Percentiles rank a stretch among this genome's conserved stretches.
These are phyloP conservation scores for Bugula neritina DNA, from an alignment of 2,888 invertebrate species.

Conservation along the genomic window DNA sequence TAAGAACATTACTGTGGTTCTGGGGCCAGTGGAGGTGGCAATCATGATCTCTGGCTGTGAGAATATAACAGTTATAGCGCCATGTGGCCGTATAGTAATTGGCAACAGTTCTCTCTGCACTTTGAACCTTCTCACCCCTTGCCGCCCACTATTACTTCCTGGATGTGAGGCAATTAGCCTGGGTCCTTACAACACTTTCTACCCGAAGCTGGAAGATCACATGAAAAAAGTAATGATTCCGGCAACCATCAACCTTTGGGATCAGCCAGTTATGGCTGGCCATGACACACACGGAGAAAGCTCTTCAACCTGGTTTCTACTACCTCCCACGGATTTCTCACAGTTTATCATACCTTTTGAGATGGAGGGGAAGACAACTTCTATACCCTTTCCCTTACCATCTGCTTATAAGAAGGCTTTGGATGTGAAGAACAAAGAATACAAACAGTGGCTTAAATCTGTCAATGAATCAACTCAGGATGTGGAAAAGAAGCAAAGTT, in stretches of 20 bases:
- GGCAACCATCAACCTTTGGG: slow-evolving; percentile 51
- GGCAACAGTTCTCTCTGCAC: slow-evolving; percentile 51
- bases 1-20: slow-evolving; percentile 51
- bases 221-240: slow-evolving; percentile 45
- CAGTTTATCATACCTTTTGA: slow-evolving; percentile 50
- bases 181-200: slow-evolving; percentile 54
- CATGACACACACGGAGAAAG: slow-evolving; percentile 46
- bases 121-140: slow-evolving; percentile 52
- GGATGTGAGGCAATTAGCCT: slow-evolving; percentile 49
- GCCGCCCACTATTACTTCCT: slow-evolving; percentile 51
- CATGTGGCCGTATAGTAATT: slow-evolving; percentile 46
- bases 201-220: slow-evolving; percentile 52
- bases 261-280: slow-evolving; percentile 47
- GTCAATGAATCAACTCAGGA: slow-evolving; percentile 39
- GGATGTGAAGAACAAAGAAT: slow-evolving; percentile 40
- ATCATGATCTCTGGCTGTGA: slow-evolving; percentile 53
- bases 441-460: slow-evolving; percentile 49
- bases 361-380: slow-evolving; percentile 43
- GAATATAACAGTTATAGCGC: slow-evolving; percentile 49
- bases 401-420: slow-evolving; percentile 43
- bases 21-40: slow-evolving; percentile 53
- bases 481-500: slow-evolving; percentile 41
- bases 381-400: slow-evolving; percentile 46
- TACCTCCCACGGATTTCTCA: slow-evolving; percentile 46
- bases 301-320: slow-evolving; percentile 44